Conservation (phyloP, 2,797 vertebrate genomes). For the Sebastes iracundus region DNA sequence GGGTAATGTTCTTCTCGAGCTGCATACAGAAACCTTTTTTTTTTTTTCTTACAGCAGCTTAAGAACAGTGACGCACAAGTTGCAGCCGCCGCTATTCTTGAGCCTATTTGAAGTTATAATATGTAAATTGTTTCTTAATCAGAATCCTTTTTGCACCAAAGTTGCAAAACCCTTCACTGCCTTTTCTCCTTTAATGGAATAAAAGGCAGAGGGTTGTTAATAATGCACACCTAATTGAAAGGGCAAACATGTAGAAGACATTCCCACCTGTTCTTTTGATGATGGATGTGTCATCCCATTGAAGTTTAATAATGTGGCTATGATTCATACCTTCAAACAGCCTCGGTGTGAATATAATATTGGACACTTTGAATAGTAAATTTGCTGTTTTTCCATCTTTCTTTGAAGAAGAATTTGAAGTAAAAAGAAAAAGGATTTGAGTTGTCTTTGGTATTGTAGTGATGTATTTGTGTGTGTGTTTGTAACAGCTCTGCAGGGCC, state of each 20-base stretch:
- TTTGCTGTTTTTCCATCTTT: not conserved
- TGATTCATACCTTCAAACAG: constrained; percentile 66
- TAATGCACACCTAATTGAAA: constrained; percentile 67
- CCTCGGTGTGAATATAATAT: not conserved
- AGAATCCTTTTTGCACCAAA: constrained; percentile 58
- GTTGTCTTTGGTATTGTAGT: not conserved
- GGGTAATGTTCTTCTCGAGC: constrained; percentile 47
- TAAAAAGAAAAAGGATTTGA: not conserved
- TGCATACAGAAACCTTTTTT: constrained; percentile 9
- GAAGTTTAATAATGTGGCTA: constrained; percentile 49
- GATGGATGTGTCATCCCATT: constrained; percentile 61
- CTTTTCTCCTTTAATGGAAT: constrained; percentile 53
- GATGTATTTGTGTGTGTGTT: constrained; percentile 28
- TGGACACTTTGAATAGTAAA: constrained; percentile 7
- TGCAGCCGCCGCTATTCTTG: not conserved
- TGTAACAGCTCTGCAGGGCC: constrained; percentile 59
- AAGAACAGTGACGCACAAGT: constrained; percentile 27
- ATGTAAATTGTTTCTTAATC: constrained; percentile 58
- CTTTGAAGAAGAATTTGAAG: not conserved
- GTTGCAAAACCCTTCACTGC: constrained; percentile 22
- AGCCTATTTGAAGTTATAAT: constrained; percentile 45
- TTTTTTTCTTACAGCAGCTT: not conserved
- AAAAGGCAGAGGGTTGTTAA: constrained; percentile 49
- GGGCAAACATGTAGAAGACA: constrained; percentile 35
- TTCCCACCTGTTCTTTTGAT: constrained; percentile 68